Conservation (phyloP, 2,113 vertebrate species). For the Forbesichthys papilliferus region DNA sequence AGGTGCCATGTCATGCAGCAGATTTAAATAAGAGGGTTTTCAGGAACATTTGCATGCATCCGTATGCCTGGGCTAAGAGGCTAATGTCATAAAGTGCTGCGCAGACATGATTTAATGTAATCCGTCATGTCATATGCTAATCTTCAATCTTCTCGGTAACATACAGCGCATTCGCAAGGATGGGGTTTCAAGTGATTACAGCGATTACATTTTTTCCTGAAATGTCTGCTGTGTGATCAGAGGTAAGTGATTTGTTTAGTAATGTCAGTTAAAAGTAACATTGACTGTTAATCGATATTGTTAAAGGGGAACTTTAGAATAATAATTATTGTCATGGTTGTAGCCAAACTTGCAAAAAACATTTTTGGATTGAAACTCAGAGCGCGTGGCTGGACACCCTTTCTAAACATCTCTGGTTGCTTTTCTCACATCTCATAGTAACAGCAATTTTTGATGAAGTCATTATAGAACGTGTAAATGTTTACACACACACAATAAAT, state of each 20-base stretch:
- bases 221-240: constrained; percentile 80
- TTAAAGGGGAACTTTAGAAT: too few species aligned
- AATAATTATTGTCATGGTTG: too few species aligned
- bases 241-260: constrained; percentile 78
- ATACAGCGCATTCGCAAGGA: constrained; percentile 38
- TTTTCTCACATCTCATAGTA: too few species aligned
- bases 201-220: constrained; percentile 83
- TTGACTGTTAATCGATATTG: too few species aligned
- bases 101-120: constrained; percentile 98
- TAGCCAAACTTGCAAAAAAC: too few species aligned
- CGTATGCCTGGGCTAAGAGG: constrained; percentile 93
- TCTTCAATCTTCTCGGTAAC: constrained; percentile 84
- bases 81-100: constrained; percentile 96
- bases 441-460: too few species aligned
- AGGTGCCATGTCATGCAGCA: constrained; percentile 96
- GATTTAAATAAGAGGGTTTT: constrained; percentile 99
- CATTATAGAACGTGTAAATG: too few species aligned
- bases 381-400: too few species aligned
- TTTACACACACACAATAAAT: too few species aligned
- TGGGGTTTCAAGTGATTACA: constrained; percentile 67
- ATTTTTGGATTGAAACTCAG: too few species aligned
- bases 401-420: too few species aligned
- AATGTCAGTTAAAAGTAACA: too few species aligned
- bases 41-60: constrained; percentile 96
- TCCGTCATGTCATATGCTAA: constrained; percentile 99